Conservation (phyloP, 2,113 vertebrate genomes). For the Eptesicus fuscus region DNA sequence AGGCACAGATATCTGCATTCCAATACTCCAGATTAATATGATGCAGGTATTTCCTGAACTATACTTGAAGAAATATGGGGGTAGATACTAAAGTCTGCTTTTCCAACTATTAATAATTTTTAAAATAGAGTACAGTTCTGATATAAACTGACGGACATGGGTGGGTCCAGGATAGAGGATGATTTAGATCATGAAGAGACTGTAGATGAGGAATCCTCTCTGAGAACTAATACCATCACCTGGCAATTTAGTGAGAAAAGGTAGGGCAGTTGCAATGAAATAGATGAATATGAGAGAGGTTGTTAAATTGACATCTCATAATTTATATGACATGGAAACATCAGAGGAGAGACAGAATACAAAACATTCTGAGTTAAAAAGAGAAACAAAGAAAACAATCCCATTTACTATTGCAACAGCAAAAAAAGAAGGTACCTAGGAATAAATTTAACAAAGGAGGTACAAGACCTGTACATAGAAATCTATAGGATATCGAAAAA, state of each 20-base stretch:
- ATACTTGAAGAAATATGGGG: background rate
- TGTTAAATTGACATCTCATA: background rate
- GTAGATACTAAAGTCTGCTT: background rate
- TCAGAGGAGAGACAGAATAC: background rate
- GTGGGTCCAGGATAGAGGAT: background rate
- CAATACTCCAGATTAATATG: background rate
- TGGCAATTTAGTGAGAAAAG: background rate
- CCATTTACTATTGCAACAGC: background rate
- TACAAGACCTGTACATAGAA: background rate
- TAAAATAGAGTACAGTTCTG: background rate
- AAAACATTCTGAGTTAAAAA: background rate
- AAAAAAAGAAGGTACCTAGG: background rate
- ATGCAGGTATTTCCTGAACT: background rate
- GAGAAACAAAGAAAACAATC: no score
- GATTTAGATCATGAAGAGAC: background rate
- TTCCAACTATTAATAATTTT: background rate
- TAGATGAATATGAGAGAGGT: background rate
- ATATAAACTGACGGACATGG: background rate
- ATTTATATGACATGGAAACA: background rate
- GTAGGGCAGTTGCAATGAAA: background rate
- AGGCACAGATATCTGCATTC: background rate
- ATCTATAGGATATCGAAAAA: background rate
- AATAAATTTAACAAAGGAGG: background rate
- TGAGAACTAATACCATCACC: background rate
- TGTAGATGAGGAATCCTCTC: background rate